Conservation (phyloP, 1,140 invertebrate species). For the Nephotettix cincticeps region DNA sequence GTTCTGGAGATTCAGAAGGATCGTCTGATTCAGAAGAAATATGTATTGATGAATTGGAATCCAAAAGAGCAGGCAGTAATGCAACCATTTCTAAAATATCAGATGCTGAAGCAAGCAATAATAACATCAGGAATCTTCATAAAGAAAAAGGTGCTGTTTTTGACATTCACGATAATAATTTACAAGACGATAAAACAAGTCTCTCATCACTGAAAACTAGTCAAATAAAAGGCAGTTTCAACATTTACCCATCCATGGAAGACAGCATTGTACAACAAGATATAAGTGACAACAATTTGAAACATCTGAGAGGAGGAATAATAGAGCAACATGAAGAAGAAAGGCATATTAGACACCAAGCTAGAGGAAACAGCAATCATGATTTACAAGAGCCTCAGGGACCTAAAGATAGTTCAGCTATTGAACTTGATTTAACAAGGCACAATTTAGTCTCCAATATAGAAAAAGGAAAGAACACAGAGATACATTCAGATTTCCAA, state of each 20-base stretch:
- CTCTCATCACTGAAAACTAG: too few species aligned
- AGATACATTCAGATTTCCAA: conserved; percentile 24
- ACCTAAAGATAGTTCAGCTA: background rate
- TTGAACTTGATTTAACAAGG: background rate
- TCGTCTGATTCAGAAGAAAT: background rate
- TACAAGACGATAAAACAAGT: too few species aligned
- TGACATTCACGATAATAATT: too few species aligned
- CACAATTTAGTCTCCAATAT: conserved; percentile 28
- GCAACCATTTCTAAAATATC: too few species aligned
- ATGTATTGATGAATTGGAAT: background rate
- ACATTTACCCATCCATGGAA: too few species aligned
- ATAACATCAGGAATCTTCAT: background rate
- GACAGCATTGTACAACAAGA: background rate
- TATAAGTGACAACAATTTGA: background rate
- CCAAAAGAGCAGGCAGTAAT: background rate
- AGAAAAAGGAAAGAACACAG: conserved; percentile 29
- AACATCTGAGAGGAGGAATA: background rate
- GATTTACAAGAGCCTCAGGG: background rate
- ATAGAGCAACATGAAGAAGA: background rate
- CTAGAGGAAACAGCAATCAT: background rate
- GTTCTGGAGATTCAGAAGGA: background rate
- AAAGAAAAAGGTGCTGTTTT: too few species aligned
- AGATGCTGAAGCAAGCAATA: background rate
- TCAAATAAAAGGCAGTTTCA: too few species aligned
- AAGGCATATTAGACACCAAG: background rate